Conservation (phyloP, 2,888 invertebrate genomes). For the Heteromurus nitidus region DNA sequence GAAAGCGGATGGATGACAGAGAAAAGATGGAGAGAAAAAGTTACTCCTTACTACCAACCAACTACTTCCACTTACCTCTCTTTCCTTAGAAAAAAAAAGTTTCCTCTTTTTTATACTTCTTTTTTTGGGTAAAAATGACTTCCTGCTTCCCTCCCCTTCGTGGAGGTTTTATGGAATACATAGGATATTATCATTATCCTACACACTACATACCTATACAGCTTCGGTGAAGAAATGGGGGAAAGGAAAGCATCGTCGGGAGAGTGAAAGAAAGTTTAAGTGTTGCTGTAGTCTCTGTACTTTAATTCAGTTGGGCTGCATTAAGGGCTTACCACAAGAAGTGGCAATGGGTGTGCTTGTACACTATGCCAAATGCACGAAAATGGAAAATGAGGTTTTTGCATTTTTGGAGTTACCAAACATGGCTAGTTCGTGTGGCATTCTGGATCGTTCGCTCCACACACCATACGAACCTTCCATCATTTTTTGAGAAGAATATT, state of each 20-base stretch:
- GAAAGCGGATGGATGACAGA: slow-evolving; percentile 36
- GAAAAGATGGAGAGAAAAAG: slow-evolving; percentile 45
- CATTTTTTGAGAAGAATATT: too few species aligned
- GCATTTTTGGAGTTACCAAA: too few species aligned
- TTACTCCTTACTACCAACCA: slow-evolving; percentile 13
- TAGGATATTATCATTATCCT: neutral
- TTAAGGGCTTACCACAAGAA: slow-evolving; percentile 19
- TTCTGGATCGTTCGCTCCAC: too few species aligned
- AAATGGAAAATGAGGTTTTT: too few species aligned
- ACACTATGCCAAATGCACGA: too few species aligned
- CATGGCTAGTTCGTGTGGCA: too few species aligned
- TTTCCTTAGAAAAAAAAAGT: slow-evolving; percentile 21
- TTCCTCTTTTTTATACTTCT: slow-evolving; percentile 48
- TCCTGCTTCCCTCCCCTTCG: slow-evolving; percentile 31
- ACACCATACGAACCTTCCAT: too few species aligned
- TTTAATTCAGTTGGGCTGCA: slow-evolving; percentile 29
- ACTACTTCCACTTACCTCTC: slow-evolving; percentile 21
- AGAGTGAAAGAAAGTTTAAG: slow-evolving; percentile 1
- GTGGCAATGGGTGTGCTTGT: neutral
- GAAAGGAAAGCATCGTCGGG: neutral
- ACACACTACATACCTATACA: neutral
- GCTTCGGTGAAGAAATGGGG: slow-evolving; percentile 7
- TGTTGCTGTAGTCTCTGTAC: neutral
- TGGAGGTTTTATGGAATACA: neutral
- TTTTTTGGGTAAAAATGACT: slow-evolving; percentile 31